Evolutionary conservation across 2,888 invertebrate genomes (phyloP), one percentile per base, ranked within the genome.

Genomic region (Euplexia lucipara): DNA sequence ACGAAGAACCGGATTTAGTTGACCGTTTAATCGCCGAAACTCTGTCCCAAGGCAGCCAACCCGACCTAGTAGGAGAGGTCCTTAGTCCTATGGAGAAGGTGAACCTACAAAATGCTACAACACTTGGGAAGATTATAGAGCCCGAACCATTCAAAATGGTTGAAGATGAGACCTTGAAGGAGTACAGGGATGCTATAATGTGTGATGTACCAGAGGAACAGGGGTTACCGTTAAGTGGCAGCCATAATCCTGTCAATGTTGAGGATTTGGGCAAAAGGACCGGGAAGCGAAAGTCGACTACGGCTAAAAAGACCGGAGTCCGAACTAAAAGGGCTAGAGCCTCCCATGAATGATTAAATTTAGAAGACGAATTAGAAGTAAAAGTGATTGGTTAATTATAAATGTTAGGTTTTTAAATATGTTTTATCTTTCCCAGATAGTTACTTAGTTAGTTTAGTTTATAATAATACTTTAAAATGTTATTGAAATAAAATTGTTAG

Each of bases 21-120:
- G 88, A 90, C 30, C 85, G 87, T 0, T 79, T 92, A 1, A 41
- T 91, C n/a, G 85, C 86, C 0, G 90, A 91, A 57, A 84, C 88
- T 0, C 72, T 87, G 0, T 87, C 90, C 0, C 88, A 87, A 51
- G 78, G 82, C 18, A 83, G 75, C 37, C 75, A 70, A n/a, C 58
- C 83, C 5, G 92, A 93, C 77, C 90, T 88, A 0, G 60, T 92
- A 0, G 88, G 79, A 2, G 88, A 90, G 1, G 86, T 88, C 0
- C 82, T 92, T 1, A 85, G 85, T 14, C 88, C 90, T 0, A 34
- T 89, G 52, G 88, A 92, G 52, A 87, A 84, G 41, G 83, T 87
- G 1, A 82, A 72, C 9, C 67, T 92, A 2, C 86, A 87, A 35
- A 86, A 88, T 49, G 85, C 85, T 2, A 83, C 88, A 0, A 81